These are phyloP conservation scores for Rotaria magnacalcarata DNA, from an alignment of 2,888 invertebrate species.

Conservation along the genomic window DNA sequence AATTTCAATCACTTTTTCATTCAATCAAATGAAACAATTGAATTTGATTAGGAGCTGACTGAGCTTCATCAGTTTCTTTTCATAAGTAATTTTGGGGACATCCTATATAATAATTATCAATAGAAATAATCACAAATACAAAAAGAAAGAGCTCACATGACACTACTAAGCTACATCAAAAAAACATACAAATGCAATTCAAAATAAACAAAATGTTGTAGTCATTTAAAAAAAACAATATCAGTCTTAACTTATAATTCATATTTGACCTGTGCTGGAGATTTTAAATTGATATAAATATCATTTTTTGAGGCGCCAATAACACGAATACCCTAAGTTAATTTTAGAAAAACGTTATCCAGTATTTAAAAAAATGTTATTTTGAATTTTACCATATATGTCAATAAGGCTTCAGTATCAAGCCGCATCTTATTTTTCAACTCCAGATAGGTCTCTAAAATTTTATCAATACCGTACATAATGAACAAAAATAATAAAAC, in stretches of 20 bases:
- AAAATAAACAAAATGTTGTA: too few species aligned
- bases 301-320: conserved; percentile 54
- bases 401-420: conserved; percentile 52
- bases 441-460: conserved; percentile 52
- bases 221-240: too few species aligned
- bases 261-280: conserved; percentile 49
- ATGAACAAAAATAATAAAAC: conserved; percentile 47
- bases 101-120: too few species aligned
- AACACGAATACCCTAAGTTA: conserved; percentile 50
- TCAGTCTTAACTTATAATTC: neutral
- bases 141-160: too few species aligned
- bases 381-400: conserved; percentile 50
- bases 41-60: too few species aligned
- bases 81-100: too few species aligned
- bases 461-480: conserved; percentile 47
- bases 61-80: too few species aligned
- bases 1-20: too few species aligned
- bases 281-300: conserved; percentile 53
- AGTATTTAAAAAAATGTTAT: neutral
- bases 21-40: too few species aligned
- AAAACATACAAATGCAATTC: too few species aligned
- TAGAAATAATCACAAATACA: too few species aligned
- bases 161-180: too few species aligned
- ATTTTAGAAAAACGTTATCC: neutral
- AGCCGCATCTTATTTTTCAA: conserved; percentile 51